These are phyloP conservation scores for Epinephelus malabaricus DNA, from an alignment of 2,797 vertebrate species.

Conservation along the genomic window DNA sequence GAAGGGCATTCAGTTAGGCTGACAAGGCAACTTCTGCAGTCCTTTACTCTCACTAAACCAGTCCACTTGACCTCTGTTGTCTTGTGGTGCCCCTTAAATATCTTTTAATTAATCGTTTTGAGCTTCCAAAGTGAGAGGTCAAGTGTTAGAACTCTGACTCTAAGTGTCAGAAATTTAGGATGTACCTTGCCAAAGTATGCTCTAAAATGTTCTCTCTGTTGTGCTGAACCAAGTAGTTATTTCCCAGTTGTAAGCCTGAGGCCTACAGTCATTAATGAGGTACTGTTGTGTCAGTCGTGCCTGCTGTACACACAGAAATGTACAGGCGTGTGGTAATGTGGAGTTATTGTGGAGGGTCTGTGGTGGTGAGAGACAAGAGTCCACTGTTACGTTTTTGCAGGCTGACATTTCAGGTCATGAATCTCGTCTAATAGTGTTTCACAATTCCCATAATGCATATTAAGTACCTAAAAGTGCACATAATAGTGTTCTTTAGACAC, in stretches of 20 bases:
- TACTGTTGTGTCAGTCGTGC: not conserved
- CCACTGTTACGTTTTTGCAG: not conserved
- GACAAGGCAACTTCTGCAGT: not conserved
- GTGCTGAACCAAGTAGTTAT: slow-evolving; percentile 1
- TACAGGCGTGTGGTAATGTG: not conserved
- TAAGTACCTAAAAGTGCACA: not conserved
- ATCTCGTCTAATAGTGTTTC: slow-evolving; percentile 3
- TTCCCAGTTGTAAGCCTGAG: slow-evolving; percentile 13
- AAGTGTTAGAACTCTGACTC: not conserved
- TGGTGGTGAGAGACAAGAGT: not conserved
- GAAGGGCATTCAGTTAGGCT: not conserved
- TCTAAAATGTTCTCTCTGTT: not conserved
- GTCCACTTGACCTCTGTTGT: not conserved
- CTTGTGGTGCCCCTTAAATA: not conserved
- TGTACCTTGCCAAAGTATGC: not conserved
- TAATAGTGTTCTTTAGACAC: not conserved
- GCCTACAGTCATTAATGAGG: slow-evolving; percentile 9
- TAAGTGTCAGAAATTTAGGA: not conserved
- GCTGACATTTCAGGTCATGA: not conserved
- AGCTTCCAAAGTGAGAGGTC: slow-evolving; percentile 8
- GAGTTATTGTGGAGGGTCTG: not conserved
- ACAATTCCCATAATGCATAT: not conserved
- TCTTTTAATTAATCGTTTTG: slow-evolving; percentile 6
- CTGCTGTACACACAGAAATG: not conserved
- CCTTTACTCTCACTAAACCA: not conserved